These are phyloP conservation scores for Arothron firmamentum DNA, from an alignment of 2,113 vertebrate genomes.

Conservation along the genomic window DNA sequence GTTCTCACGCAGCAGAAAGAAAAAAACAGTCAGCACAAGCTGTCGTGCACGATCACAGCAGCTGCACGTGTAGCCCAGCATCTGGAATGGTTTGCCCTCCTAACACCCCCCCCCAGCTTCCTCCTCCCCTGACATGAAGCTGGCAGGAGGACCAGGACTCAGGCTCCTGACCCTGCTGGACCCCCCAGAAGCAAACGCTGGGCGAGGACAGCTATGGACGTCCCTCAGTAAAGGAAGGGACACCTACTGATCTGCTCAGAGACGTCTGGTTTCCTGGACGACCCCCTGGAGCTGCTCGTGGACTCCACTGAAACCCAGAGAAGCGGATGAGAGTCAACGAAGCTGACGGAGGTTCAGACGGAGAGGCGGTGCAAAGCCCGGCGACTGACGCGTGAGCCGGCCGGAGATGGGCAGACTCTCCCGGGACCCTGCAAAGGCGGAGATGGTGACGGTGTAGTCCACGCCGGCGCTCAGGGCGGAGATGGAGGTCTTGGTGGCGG, in stretches of 20 bases:
- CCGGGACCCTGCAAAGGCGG: slow-evolving; percentile 77
- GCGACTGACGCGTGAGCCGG: slow-evolving; percentile 88
- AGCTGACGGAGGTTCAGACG: too few species aligned
- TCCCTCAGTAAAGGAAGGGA: background rate
- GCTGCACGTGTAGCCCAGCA: slow-evolving; percentile 62
- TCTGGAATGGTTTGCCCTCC: slow-evolving; percentile 67
- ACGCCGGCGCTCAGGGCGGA: slow-evolving; percentile 82
- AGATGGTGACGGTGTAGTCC: slow-evolving; percentile 85
- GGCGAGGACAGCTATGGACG: background rate
- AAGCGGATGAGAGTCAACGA: background rate
- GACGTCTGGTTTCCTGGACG: slow-evolving; percentile 45
- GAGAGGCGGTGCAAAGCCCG: too few species aligned
- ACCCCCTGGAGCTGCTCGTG: slow-evolving; percentile 37
- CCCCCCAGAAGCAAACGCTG: slow-evolving; percentile 28
- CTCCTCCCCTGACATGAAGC: slow-evolving; percentile 43
- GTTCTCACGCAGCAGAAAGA: slow-evolving; percentile 2
- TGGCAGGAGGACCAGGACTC: slow-evolving; percentile 38
- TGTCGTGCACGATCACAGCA: slow-evolving; percentile 17
- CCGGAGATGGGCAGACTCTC: slow-evolving; percentile 90
- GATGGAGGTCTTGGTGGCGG: slow-evolving; percentile 82
- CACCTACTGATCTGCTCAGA: slow-evolving; percentile 71
- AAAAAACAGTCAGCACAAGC: slow-evolving; percentile 27
- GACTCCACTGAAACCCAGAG: slow-evolving; percentile 67
- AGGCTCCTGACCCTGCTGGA: slow-evolving; percentile 37
- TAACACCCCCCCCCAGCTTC: slow-evolving; percentile 33